These are phyloP conservation scores for Gyrodactylus bullatarudis DNA, from an alignment of 1,140 invertebrate genomes.

Conservation along the genomic window DNA sequence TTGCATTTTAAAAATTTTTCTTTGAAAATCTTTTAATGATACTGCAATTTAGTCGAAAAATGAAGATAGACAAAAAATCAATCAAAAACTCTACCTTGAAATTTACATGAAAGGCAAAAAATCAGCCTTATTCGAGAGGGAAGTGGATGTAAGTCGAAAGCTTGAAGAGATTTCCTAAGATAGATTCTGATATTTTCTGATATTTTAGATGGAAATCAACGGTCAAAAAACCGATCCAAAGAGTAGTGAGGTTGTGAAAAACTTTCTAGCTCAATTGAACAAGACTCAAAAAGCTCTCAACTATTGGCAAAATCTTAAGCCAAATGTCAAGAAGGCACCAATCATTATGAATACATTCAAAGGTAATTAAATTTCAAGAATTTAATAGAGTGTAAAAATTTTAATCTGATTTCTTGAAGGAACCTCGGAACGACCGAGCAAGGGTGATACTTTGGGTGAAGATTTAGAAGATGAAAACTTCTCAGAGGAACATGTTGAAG, in stretches of 20 bases:
- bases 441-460: too few species aligned
- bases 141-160: background rate
- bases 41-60: background rate
- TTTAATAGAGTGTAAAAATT: background rate
- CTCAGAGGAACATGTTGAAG: background rate
- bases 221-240: background rate
- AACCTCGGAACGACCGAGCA: background rate
- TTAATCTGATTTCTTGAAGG: background rate
- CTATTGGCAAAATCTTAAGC: background rate
- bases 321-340: background rate
- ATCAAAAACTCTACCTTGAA: background rate
- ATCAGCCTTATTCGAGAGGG: background rate
- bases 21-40: too few species aligned
- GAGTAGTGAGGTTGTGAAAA: background rate
- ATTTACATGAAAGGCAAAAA: background rate
- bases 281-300: background rate
- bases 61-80: background rate
- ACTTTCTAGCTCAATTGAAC: background rate
- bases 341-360: background rate
- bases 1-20: too few species aligned
- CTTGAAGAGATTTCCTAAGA: too few species aligned
- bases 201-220: background rate
- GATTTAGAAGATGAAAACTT: background rate
- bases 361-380: background rate
- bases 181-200: too few species aligned